Conservation (phyloP, 2,888 invertebrate species). For the Beris morrisii region DNA sequence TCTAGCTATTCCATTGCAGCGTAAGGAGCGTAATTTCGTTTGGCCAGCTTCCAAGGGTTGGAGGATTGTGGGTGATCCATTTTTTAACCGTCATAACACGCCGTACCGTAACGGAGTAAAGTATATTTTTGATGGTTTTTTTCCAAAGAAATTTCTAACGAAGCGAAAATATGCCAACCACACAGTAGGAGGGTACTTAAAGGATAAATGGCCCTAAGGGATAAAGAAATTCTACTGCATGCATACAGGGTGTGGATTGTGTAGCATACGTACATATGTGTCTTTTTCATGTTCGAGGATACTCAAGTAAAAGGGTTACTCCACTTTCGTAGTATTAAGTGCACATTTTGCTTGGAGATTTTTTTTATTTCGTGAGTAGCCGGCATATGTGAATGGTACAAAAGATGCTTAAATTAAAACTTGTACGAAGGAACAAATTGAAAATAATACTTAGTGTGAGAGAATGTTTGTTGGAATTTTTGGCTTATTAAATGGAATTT, state of each 20-base stretch:
- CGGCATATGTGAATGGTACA: too few species aligned
- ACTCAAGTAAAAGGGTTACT: conserved; percentile 9
- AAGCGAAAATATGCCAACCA: conserved; percentile 24
- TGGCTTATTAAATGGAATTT: too few species aligned
- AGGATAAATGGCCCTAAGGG: conserved; percentile 18
- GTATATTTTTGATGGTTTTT: background rate
- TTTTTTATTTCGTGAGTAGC: too few species aligned
- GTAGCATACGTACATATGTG: background rate
- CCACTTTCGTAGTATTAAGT: background rate
- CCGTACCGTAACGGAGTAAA: background rate
- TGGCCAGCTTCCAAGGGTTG: too few species aligned
- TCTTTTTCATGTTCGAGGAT: conserved; percentile 5
- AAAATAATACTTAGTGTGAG: too few species aligned
- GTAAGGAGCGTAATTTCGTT: too few species aligned
- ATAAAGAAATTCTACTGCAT: conserved; percentile 8
- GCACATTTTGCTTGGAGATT: background rate
- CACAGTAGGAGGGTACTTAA: conserved; percentile 24
- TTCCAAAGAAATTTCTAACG: conserved; percentile 9
- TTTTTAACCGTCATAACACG: too few species aligned
- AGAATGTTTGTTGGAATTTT: too few species aligned
- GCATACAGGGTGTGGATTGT: background rate
- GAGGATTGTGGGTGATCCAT: too few species aligned
- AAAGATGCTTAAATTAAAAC: too few species aligned
- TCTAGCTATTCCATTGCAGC: too few species aligned
- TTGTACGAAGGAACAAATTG: too few species aligned